A percentile compares a stretch with the other conserved stretches of the same genome.
Evolutionary conservation across 2,113 vertebrate species (phyloP).

Genomic region (Ceyx cyanopectus): DNA sequence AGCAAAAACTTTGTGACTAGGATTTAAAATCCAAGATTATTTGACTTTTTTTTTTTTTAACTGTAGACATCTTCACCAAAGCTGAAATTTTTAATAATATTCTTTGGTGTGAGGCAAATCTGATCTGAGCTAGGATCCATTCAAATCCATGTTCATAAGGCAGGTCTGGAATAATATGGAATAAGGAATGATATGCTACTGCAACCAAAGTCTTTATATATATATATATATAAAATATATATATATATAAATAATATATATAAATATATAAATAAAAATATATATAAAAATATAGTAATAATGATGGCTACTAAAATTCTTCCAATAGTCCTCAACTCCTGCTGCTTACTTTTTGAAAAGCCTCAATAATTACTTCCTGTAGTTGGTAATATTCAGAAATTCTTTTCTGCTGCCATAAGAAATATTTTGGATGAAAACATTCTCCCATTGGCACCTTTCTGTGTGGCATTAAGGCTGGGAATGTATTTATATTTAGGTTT

Average conservation of each 20-base stretch:
- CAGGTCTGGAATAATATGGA: neutral
- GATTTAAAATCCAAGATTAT: neutral
- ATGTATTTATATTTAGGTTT: constrained; percentile 82
- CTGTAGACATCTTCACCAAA: neutral
- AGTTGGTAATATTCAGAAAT: constrained; percentile 55
- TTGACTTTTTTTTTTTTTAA: neutral
- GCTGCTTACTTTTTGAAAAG: constrained; percentile 38
- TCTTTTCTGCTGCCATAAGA: constrained; percentile 64
- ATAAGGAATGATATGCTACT: neutral
- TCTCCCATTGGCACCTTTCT: constrained; percentile 70
- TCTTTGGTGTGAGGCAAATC: neutral
- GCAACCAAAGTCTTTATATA: neutral
- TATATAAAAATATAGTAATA: neutral
- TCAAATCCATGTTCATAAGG: neutral
- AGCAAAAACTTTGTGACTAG: neutral
- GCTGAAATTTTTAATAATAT: neutral
- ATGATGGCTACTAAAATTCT: neutral
- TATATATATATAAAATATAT: too few species aligned
- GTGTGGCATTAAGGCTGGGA: constrained; percentile 70
- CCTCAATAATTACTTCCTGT: constrained; percentile 52
- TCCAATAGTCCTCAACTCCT: neutral
- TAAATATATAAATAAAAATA: too few species aligned
- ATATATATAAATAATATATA: too few species aligned
- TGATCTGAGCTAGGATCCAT: neutral
- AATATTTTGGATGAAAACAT: constrained; percentile 76